Conservation (phyloP, 2,888 invertebrate species). For the Melieria crassipennis region DNA sequence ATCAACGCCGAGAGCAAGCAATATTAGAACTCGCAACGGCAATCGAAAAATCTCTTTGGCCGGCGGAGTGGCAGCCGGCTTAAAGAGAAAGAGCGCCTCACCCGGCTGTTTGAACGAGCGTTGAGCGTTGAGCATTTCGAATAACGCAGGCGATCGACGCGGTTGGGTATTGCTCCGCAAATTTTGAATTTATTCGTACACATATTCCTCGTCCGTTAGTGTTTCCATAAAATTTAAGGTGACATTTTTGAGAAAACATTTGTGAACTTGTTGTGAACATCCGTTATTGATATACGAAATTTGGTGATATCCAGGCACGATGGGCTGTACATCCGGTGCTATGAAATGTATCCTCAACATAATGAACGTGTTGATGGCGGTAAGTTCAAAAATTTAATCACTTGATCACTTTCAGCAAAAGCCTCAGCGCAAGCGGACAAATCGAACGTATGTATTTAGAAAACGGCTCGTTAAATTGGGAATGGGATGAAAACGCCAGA, state of each 20-base stretch:
- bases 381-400: slow-evolving; percentile 45
- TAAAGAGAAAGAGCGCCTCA: too few relatives aligned
- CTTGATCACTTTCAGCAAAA: slow-evolving; percentile 11
- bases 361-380: slow-evolving; percentile 51
- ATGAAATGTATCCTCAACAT: slow-evolving; percentile 53
- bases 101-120: too few relatives aligned
- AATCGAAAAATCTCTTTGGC: too few relatives aligned
- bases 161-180: slow-evolving; percentile 15
- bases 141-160: slow-evolving; percentile 9
- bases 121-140: slow-evolving; percentile 25
- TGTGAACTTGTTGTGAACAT: not conserved
- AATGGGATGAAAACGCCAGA: not conserved
- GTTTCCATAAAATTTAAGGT: not conserved
- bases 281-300: not conserved
- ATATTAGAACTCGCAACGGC: too few relatives aligned
- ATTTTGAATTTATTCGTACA: slow-evolving; percentile 1
- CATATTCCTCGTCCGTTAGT: not conserved
- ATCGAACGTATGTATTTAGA: not conserved
- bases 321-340: slow-evolving; percentile 55
- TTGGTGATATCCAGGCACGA: slow-evolving; percentile 37
- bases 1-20: too few relatives aligned
- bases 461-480: not conserved
- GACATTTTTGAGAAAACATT: not conserved
- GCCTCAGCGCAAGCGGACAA: not conserved
- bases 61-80: too few relatives aligned